Evolutionary conservation across 2,113 vertebrate species (phyloP), one percentile per base, ranked within the genome.

Genomic region (Lagenorhynchus albirostris): DNA sequence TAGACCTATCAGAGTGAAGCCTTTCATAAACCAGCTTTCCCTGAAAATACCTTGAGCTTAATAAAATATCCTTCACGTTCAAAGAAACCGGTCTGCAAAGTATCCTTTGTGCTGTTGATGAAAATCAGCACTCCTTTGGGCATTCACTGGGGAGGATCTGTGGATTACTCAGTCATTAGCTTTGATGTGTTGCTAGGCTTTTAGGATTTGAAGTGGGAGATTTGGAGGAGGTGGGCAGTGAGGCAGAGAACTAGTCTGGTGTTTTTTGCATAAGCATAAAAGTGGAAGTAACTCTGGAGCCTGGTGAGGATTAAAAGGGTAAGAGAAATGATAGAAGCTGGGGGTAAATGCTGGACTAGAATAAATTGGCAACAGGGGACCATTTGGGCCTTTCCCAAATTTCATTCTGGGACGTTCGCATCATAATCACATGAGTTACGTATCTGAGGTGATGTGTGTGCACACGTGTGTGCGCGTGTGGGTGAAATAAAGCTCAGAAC

Each of bases 161-260:
- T 84, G 88, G 67, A 36, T 95, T 84, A 50, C 47, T 47, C 17
- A 18, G 21, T 93, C 68, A 65, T 85, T 82, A 94, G 71, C 89
- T 94, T 97, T 82, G 77, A 86, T 83, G 67, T 89, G 15, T 60
- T 71, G 81, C 91, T 97, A 47, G 83, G 68, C 70, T 94, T 68
- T 87, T 85, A 60, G 74, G 63, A 79, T 60, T 87, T 77, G 83
- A 84, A 94, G 87, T 60, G 50, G 82, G 80, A 86, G 83, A 68
- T 94, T 82, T 71, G 82, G 41, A 81, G 67, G 47, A n/a, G 33
- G 15, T 36, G 14, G 55, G 17, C 82, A 18, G 50, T 23, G 71
- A 23, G 14, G 7, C 3, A 12, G 79, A 47, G 53, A 74, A 85
- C 21, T 14, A 38, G 47, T 60, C 60, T 76, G 36, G 62, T 83